Evolutionary conservation across 92 coral and sea anemone genomes (phyloP).

Genomic region (Palythoa heliodiscus): DNA sequence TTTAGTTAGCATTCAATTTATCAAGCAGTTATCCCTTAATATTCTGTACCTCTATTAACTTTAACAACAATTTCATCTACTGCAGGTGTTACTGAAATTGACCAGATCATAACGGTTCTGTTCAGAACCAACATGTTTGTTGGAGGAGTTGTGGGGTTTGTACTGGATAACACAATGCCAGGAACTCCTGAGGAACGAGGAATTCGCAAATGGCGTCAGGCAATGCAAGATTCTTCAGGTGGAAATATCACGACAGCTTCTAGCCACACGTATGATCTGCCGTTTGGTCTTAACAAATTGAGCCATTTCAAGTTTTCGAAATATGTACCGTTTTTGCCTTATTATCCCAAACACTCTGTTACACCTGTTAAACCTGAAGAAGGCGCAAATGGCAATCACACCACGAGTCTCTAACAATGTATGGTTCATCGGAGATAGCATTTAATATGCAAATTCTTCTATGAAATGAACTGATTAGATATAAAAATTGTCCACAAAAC

Average conservation of each 20-base stretch:
- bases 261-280: conserved; percentile 71
- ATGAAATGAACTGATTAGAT: too few relatives aligned
- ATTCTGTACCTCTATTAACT: background rate
- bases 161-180: too few relatives aligned
- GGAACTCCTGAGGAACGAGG: conserved; percentile 80
- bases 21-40: background rate
- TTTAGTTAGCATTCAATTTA: background rate
- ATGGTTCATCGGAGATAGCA: background rate
- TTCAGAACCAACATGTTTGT: conserved; percentile 91
- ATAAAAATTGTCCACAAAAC: too few relatives aligned
- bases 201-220: conserved; percentile 74
- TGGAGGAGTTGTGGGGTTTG: too few relatives aligned
- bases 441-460: too few relatives aligned
- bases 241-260: conserved; percentile 62
- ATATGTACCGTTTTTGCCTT: conserved; percentile 76
- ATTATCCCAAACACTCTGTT: background rate
- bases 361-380: background rate
- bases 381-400: background rate
- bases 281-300: conserved; percentile 72
- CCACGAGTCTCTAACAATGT: background rate
- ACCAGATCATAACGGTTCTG: conserved; percentile 87
- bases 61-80: background rate
- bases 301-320: conserved; percentile 64
- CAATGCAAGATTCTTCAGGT: conserved; percentile 38
- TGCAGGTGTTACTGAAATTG: conserved; percentile 69